Percentiles rank a stretch among this genome's conserved stretches.
These are phyloP conservation scores for Vannuccia rotundouncinata DNA, from an alignment of 2,888 invertebrate species.

Conservation along the genomic window DNA sequence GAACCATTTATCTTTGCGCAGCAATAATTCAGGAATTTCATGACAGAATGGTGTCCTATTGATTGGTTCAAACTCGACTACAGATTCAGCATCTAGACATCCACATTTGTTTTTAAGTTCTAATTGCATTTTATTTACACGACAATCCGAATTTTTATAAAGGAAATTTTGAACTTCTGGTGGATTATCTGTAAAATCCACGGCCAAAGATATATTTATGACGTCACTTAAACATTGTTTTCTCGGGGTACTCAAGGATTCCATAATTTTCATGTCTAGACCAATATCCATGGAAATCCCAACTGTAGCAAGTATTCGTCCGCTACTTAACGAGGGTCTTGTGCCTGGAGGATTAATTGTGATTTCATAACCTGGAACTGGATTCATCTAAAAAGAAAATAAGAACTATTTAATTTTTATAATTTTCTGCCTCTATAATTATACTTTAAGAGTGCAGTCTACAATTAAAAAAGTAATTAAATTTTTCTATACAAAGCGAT, in stretches of 20 bases:
- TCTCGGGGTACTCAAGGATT: neutral
- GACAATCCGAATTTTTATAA: neutral
- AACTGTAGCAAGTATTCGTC: neutral
- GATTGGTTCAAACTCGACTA: neutral
- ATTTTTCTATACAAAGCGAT: too few species aligned
- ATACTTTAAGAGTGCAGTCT: too few species aligned
- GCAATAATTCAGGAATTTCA: neutral
- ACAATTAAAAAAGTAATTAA: too few species aligned
- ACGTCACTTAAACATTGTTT: neutral
- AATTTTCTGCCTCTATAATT: too few species aligned
- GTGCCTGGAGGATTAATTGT: neutral
- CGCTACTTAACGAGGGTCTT: neutral
- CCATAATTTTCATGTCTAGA: neutral
- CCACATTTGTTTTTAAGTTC: neutral
- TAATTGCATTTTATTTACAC: neutral
- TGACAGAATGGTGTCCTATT: neutral
- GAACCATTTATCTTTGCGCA: neutral
- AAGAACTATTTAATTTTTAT: too few species aligned
- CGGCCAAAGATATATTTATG: neutral
- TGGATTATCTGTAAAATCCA: neutral
- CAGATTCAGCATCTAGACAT: neutral
- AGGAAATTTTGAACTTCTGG: neutral
- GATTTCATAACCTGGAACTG: neutral
- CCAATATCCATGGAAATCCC: neutral
- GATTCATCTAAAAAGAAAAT: neutral